phyloP scores from a whole-genome alignment of 1,140 invertebrate species.

The Drosophila hydei region DNA sequence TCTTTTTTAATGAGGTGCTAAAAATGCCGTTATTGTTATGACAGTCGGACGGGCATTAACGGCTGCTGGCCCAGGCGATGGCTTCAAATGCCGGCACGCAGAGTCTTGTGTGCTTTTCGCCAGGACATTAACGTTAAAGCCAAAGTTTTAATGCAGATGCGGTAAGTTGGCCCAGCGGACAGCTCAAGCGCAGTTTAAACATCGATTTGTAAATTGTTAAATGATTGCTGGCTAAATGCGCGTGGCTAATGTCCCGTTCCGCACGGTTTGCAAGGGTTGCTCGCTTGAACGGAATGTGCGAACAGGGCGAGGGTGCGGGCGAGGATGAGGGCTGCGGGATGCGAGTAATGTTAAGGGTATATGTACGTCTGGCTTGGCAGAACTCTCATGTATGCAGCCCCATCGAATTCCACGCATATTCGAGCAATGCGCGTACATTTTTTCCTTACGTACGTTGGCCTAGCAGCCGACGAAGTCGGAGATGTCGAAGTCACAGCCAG shows the following conservation, averaged over 20 bases:
- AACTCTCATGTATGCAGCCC: slow-evolving; percentile 28
- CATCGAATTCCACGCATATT: slow-evolving; percentile 71
- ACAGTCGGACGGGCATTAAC: slow-evolving; percentile 72
- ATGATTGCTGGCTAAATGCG: slow-evolving; percentile 78
- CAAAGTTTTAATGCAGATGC: slow-evolving; percentile 52
- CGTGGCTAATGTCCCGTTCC: slow-evolving; percentile 68
- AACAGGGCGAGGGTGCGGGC: neutral
- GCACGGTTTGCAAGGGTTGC: slow-evolving; percentile 66
- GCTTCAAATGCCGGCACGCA: slow-evolving; percentile 26
- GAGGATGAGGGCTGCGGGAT: neutral
- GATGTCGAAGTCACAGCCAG: neutral
- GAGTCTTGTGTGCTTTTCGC: slow-evolving; percentile 38
- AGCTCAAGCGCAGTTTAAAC: slow-evolving; percentile 70
- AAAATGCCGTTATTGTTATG: slow-evolving; percentile 82
- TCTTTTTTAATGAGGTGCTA: slow-evolving; percentile 83
- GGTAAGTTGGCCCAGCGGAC: slow-evolving; percentile 10
- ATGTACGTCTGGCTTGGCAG: slow-evolving; percentile 31
- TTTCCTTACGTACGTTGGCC: slow-evolving; percentile 42
- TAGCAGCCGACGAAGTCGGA: slow-evolving; percentile 4
- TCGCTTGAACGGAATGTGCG: neutral
- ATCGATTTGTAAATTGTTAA: slow-evolving; percentile 83
- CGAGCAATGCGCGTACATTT: slow-evolving; percentile 68
- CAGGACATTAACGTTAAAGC: slow-evolving; percentile 64
- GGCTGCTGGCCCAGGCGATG: slow-evolving; percentile 28
- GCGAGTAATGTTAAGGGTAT: slow-evolving; percentile 19